A percentile compares a stretch with the other conserved stretches of the same genome.
phyloP scores from a whole-genome alignment of 2,888 invertebrate species.

The Petrophora chlorosata region DNA sequence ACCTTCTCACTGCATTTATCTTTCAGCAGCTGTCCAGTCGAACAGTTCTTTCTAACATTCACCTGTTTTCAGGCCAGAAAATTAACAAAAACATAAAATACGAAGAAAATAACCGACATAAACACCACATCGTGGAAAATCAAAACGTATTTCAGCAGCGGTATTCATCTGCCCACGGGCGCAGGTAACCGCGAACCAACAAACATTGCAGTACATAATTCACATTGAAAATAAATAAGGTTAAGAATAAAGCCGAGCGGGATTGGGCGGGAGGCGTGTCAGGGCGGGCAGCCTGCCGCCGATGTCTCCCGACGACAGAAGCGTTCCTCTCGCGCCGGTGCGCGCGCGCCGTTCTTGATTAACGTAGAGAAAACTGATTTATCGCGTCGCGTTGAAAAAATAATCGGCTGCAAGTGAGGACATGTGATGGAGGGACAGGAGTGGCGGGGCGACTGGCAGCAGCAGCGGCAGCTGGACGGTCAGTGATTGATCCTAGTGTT shows the following conservation, averaged over 20 bases:
- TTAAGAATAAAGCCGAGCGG: conserved; percentile 43
- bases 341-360: conserved; percentile 71
- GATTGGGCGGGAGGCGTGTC: conserved; percentile 64
- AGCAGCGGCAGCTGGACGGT: conserved; percentile 75
- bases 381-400: conserved; percentile 82
- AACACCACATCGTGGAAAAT: conserved; percentile 44
- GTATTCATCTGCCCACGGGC: conserved; percentile 41
- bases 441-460: conserved; percentile 78
- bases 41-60: background rate
- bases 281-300: conserved; percentile 49
- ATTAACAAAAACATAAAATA: conserved; percentile 18
- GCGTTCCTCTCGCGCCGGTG: conserved; percentile 83
- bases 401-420: conserved; percentile 70
- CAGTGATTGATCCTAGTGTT: conserved; percentile 59
- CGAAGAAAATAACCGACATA: conserved; percentile 28
- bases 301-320: conserved; percentile 91
- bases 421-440: conserved; percentile 80
- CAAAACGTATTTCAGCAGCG: conserved; percentile 50
- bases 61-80: background rate
- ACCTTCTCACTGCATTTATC: background rate
- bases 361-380: conserved; percentile 79
- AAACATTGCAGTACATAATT: conserved; percentile 62
- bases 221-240: conserved; percentile 61
- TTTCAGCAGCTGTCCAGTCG: background rate
- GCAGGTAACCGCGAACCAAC: conserved; percentile 49